Percentiles rank a stretch among this genome's conserved stretches.
Evolutionary conservation across 2,888 invertebrate species (phyloP).

Genomic region (Lysandra coridon): DNA sequence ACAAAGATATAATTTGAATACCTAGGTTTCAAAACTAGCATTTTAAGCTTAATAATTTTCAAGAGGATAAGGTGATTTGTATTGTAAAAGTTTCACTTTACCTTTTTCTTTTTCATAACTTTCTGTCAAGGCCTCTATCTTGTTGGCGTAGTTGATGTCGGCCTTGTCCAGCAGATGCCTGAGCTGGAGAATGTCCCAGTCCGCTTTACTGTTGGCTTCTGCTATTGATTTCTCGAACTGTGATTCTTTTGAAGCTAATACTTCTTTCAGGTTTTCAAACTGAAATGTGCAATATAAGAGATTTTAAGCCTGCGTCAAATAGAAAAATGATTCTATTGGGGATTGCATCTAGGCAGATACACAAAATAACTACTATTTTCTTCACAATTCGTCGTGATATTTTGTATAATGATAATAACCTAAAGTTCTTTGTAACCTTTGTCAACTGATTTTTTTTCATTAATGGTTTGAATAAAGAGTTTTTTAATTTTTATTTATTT

Average conservation of each 20-base stretch:
- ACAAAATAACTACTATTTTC: neutral
- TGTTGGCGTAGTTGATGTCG: constrained; percentile 86
- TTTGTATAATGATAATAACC: too few species aligned
- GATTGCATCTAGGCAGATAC: neutral
- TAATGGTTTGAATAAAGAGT: too few species aligned
- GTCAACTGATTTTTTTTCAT: too few species aligned
- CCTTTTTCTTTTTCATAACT: constrained; percentile 85
- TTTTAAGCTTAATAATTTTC: neutral
- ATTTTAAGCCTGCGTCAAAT: neutral
- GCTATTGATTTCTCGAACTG: constrained; percentile 77
- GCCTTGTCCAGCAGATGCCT: constrained; percentile 86
- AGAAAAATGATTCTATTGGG: neutral
- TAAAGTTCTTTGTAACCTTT: too few species aligned
- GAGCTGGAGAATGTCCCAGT: constrained; percentile 85
- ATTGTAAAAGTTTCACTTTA: constrained; percentile 49
- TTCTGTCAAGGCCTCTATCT: constrained; percentile 83
- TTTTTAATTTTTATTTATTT: too few species aligned
- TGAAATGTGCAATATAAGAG: constrained; percentile 51
- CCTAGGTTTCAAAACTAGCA: neutral
- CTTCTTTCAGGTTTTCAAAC: constrained; percentile 84
- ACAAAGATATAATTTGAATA: neutral
- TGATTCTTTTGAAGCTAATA: constrained; percentile 83
- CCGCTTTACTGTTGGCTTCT: constrained; percentile 83
- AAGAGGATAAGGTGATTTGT: neutral
- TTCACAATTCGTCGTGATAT: neutral